Evolutionary conservation across 2,797 vertebrate species (phyloP).

Genomic region (Myotis daubentonii): DNA sequence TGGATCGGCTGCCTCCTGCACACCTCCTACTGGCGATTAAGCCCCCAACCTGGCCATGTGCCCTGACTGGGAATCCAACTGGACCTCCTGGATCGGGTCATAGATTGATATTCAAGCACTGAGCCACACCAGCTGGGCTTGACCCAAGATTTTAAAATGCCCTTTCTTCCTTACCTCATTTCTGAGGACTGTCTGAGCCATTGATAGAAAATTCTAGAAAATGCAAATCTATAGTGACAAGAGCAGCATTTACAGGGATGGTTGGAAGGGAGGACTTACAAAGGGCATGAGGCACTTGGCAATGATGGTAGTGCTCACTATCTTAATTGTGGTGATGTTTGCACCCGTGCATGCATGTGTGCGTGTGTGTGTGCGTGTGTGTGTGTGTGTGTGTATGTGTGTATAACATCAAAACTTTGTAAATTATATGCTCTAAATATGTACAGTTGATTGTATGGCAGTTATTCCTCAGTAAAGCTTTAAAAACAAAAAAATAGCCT

Average conservation of each 20-base stretch:
- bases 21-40: no score
- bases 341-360: accelerated
- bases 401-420: neutral
- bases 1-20: no score
- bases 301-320: neutral
- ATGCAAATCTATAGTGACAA: neutral
- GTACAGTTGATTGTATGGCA: neutral
- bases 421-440: neutral
- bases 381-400: no score
- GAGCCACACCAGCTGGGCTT: neutral
- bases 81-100: no score
- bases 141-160: neutral
- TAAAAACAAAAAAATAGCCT: neutral
- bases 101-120: no score
- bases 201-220: neutral
- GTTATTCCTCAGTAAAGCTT: neutral
- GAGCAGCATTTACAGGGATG: neutral
- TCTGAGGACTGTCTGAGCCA: neutral
- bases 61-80: no score
- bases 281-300: neutral
- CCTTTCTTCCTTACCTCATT: neutral
- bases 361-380: no score
- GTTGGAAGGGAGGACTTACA: neutral
- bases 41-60: no score
- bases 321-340: neutral